Evolutionary conservation across 1,140 invertebrate species (phyloP), one percentile per base, ranked within the genome.

Genomic region (Diachasmimorpha longicaudata): DNA sequence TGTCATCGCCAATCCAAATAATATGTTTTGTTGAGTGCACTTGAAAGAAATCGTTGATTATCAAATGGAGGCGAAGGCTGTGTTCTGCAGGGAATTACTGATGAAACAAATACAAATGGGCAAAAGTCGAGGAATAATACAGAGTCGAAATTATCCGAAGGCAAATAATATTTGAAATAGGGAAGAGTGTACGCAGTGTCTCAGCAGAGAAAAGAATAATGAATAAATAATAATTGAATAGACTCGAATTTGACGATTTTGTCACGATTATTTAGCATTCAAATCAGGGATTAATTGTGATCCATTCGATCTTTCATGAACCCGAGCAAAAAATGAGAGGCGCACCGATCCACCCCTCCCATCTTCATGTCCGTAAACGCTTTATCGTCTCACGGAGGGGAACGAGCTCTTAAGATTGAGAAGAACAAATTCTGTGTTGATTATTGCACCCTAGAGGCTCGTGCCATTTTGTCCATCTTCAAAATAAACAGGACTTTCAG

Each of bases 321-420:
- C 31, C 2, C 19, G 23, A 63, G 9, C 36, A 11, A 36, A n/a
- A 76, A 82, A 42, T 76, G 72, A 80, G 79, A 84, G 83, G 85
- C 88, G 87, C 87, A 88, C 86, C 88, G 87, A 89, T 82, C 88
- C 86, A 87, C 82, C 85, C 85, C 81, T 77, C 77, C 25, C 69
- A 69, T 74, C 66, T 63, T 58, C 46, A 42, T 37, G 84, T 81
- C 81, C 36, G 25, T 21, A 36, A 23, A 52, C 48, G 0, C 48
- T 16, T 52, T 19, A 52, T 14, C 3, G 2, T 13, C 39, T 31
- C 31, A 31, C 6, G 31, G 6, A 31, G 31, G 31, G 31, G 31
- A 31, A 31, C 6, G 31, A 2, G 31, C 2, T 31, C 31, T 31
- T 31, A 6, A 31, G 4, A 9, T 42, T 42, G 39, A 42, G 31